Base-by-base conservation (phyloP, 1,140 invertebrate genomes). In the Bombus superbus region DNA sequence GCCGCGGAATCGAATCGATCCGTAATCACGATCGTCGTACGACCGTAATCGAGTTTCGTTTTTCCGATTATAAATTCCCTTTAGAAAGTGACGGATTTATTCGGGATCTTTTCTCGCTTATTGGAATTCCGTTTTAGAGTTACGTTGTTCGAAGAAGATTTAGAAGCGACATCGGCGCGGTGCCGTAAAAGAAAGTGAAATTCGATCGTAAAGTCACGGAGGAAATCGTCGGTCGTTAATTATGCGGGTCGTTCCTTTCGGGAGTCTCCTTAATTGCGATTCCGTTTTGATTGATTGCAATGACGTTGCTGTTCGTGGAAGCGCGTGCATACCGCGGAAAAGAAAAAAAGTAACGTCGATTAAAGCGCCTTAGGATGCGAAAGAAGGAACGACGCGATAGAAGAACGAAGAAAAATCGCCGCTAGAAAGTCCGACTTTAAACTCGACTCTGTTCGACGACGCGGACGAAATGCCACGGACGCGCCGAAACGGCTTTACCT, bases 191-290 rank as follows among this genome's bases (percentile, higher is more conserved):
- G 80, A 86, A 86, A 76, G 79, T 82, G 80, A 86, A 86, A 82
- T 76, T 86, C 80, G 85, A 86, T 86, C 85, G 85, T 86, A 86
- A 86, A 86, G 59, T 40, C 74, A 75, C 62, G 74, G 47, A 71
- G 75, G 76, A 78, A 83, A 83, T 83, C 75, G 82, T 69, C 47
- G 82, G 62, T 78, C 82, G 82, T 83, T 83, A 83, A 83, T 83
- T 83, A 83, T 68, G 38, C 82, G 35, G 82, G 53, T 71, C 82
- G 74, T 78, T 69, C 47, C 82, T 71, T 83, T 83, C 82, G 75
- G 74, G 74, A 71, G 47, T 78, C 75, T 71, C 53, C 75, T 83
- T 83, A 83, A 83, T 83, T 83, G 75, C 82, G 75, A 83, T 69
- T 83, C 82, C 44, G 64, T 75, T 69, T 83, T 83, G 82, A 83